Conservation (phyloP, 2,888 invertebrate species). For the Exocentrus adspersus region DNA sequence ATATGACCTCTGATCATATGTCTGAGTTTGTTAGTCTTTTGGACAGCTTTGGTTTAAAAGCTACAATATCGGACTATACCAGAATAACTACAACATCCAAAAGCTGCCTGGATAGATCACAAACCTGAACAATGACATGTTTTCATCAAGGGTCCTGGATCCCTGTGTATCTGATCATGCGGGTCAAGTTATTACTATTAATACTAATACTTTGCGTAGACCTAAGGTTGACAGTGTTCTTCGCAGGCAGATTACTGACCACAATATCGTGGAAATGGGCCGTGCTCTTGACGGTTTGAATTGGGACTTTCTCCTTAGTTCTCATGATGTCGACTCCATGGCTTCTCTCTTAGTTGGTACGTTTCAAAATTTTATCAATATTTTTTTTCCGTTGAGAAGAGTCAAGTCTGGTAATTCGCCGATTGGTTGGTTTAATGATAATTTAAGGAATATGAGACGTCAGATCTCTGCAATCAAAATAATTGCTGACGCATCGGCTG, state of each 20-base stretch:
- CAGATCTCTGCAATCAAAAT: background rate
- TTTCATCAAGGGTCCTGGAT: background rate
- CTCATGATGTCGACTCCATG: background rate
- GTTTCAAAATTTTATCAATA: too few species aligned
- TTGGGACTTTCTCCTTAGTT: background rate
- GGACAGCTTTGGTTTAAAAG: background rate
- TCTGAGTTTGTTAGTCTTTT: background rate
- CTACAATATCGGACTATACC: background rate
- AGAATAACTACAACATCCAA: background rate
- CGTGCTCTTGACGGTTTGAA: background rate
- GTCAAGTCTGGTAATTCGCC: background rate
- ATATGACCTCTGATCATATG: background rate
- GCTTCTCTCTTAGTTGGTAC: background rate
- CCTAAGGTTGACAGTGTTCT: too few species aligned
- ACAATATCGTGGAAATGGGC: background rate
- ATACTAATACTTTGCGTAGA: background rate
- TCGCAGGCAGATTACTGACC: too few species aligned
- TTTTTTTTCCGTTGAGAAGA: background rate
- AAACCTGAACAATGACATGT: background rate
- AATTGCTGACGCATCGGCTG: too few species aligned
- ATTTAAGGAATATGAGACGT: background rate
- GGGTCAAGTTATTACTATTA: background rate
- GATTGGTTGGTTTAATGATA: background rate
- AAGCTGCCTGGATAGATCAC: background rate
- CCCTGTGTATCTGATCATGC: background rate